A percentile compares a stretch with the other conserved stretches of the same genome.
These are phyloP conservation scores for Odocoileus virginianus DNA, from an alignment of 2,113 vertebrate genomes.

Conservation along the genomic window DNA sequence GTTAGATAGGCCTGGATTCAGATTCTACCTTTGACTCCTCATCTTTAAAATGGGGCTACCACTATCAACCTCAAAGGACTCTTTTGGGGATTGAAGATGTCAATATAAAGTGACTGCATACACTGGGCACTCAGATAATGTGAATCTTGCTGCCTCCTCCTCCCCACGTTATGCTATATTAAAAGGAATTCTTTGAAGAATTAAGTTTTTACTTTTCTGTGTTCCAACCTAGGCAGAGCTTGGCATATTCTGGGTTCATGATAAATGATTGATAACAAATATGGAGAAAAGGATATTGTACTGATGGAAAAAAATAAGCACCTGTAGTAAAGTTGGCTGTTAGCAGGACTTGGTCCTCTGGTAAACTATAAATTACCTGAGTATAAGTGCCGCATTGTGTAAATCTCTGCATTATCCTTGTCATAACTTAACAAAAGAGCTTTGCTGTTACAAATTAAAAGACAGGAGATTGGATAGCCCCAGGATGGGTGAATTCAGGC, in stretches of 20 bases:
- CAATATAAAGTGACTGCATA: neutral
- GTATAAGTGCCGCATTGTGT: neutral
- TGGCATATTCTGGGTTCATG: neutral
- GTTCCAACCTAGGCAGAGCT: neutral
- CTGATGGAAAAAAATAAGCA: neutral
- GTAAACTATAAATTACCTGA: neutral
- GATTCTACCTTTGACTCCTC: neutral
- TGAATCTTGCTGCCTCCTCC: neutral
- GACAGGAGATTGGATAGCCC: neutral
- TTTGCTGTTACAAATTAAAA: neutral
- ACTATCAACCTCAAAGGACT: neutral
- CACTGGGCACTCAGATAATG: neutral
- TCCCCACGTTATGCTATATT: neutral
- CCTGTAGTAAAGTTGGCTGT: neutral
- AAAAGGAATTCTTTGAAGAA: constrained; percentile 1
- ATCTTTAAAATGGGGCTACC: neutral
- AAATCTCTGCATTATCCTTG: neutral
- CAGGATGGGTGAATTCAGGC: neutral
- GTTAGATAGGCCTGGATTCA: neutral
- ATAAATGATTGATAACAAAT: neutral
- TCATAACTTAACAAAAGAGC: neutral
- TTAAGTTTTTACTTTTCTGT: neutral
- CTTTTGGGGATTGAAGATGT: neutral
- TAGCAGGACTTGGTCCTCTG: neutral
- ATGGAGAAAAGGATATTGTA: neutral